Evolutionary conservation across 1,140 invertebrate species (phyloP).

Genomic region (Bathynomus jamesi): DNA sequence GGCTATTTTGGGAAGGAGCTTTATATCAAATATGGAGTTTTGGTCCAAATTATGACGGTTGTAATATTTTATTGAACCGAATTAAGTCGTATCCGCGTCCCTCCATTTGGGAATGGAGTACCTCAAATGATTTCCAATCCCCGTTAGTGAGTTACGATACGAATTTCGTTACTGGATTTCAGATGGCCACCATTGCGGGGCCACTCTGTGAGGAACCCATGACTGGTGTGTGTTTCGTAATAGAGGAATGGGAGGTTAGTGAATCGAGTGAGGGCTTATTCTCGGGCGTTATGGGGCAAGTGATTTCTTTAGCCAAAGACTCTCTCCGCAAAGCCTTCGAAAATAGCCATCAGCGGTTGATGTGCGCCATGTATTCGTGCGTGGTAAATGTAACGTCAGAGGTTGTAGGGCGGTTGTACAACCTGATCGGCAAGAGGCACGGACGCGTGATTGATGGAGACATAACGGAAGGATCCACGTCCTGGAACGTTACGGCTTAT

Average conservation of each 20-base stretch:
- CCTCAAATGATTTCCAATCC: constrained; percentile 17
- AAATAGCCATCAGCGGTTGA: constrained; percentile 77
- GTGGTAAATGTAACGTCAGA: constrained; percentile 85
- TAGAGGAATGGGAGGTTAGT: constrained; percentile 65
- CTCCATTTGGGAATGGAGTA: constrained; percentile 22
- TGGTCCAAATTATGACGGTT: constrained; percentile 78
- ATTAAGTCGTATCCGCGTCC: constrained; percentile 20
- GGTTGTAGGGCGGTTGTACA: constrained; percentile 86
- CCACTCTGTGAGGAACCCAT: constrained; percentile 93
- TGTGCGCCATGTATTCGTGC: constrained; percentile 95
- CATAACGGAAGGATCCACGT: constrained; percentile 68
- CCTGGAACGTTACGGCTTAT: constrained; percentile 78
- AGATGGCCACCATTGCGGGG: constrained; percentile 78
- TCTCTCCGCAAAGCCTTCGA: constrained; percentile 81
- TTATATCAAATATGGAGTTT: constrained; percentile 79
- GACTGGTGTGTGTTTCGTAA: constrained; percentile 83
- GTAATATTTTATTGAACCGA: constrained; percentile 76
- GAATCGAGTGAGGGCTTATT: constrained; percentile 12
- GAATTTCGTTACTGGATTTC: constrained; percentile 88
- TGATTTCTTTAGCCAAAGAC: constrained; percentile 85
- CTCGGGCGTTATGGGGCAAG: constrained; percentile 51
- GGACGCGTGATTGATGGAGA: constrained; percentile 84
- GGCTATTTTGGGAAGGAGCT: constrained; percentile 38
- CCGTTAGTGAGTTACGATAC: constrained; percentile 51
- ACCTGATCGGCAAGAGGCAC: constrained; percentile 75